Percentiles rank a stretch among this genome's conserved stretches.
These are phyloP conservation scores for Rissa tridactyla DNA, from an alignment of 2,113 vertebrate species.

Conservation along the genomic window DNA sequence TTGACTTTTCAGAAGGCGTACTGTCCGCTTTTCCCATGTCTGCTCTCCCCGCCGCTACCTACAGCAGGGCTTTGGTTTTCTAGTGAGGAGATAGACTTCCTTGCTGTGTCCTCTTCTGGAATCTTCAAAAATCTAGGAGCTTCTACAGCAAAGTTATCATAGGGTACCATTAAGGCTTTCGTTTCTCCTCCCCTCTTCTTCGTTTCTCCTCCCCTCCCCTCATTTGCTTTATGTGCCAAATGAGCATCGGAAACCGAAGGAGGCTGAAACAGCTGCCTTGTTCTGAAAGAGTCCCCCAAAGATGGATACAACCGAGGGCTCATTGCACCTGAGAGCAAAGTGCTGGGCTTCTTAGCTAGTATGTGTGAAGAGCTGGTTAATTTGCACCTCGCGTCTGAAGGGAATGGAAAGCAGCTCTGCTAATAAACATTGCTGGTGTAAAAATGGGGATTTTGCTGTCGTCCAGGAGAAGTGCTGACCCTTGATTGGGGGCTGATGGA, in stretches of 20 bases:
- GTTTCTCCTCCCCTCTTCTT: not conserved
- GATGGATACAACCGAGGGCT: not conserved
- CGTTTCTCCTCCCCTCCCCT: not conserved
- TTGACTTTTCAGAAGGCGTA: not conserved
- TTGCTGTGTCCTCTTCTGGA: not conserved
- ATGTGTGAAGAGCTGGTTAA: conserved; percentile 6
- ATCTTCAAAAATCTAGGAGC: not conserved
- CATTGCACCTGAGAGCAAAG: not conserved
- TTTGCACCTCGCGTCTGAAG: not conserved
- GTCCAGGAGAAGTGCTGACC: not conserved
- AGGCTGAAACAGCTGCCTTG: not conserved
- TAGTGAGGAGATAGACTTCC: not conserved
- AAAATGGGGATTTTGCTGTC: not conserved
- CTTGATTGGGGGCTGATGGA: not conserved
- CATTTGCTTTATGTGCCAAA: not conserved
- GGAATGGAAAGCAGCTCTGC: not conserved
- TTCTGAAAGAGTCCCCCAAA: not conserved
- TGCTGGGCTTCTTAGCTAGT: not conserved
- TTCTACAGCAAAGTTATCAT: not conserved
- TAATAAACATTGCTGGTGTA: not conserved
- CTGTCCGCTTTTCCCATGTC: rapidly evolving
- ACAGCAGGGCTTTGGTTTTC: not conserved
- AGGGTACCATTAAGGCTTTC: not conserved
- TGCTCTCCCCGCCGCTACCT: not conserved
- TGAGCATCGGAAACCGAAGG: not conserved